Conservation (phyloP, 2,113 vertebrate genomes). For the Eptesicus fuscus region DNA sequence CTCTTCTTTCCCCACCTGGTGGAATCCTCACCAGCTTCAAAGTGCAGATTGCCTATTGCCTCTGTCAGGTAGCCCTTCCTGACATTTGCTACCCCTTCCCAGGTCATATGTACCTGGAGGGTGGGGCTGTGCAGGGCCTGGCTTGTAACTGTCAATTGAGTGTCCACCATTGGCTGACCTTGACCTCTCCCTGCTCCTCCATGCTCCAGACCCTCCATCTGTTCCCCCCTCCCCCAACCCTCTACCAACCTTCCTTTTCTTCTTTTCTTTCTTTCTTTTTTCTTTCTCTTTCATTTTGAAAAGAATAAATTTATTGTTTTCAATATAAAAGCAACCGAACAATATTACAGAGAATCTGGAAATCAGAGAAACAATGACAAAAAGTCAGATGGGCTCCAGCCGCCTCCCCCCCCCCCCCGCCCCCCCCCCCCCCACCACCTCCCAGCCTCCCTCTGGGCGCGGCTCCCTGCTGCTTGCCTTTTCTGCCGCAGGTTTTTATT, state of each 20-base stretch:
- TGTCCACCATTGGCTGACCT: background rate
- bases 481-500: conserved; percentile 66
- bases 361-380: conserved; percentile 61
- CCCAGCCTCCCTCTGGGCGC: conserved; percentile 18
- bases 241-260: background rate
- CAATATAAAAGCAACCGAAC: conserved; percentile 54
- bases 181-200: background rate
- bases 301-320: conserved; percentile 66
- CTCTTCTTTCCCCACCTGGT: background rate
- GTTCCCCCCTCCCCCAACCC: background rate
- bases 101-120: background rate
- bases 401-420: background rate
- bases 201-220: background rate
- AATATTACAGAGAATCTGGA: conserved; percentile 31
- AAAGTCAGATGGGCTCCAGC: background rate
- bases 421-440: too few relatives aligned
- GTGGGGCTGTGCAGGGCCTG: background rate
- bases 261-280: background rate
- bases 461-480: conserved; percentile 42
- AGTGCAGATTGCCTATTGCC: background rate
- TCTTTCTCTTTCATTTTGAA: background rate
- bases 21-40: background rate
- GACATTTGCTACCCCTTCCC: background rate
- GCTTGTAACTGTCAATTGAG: fast-evolving
- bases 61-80: background rate